These are phyloP conservation scores for Lasiurus cinereus DNA, from an alignment of 2,113 vertebrate genomes.

Conservation along the genomic window DNA sequence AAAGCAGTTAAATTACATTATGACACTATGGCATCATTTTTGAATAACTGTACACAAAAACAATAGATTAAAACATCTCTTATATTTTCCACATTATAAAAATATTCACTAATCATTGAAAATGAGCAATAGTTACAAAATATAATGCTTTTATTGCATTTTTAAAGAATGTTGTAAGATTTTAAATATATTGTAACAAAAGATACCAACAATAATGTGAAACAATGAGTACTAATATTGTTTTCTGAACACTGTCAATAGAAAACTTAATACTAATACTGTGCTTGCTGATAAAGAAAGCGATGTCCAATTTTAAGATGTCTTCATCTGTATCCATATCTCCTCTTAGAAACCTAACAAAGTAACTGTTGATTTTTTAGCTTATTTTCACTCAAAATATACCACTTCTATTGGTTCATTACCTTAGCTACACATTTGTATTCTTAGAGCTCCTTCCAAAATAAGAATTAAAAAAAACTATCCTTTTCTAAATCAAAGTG, in stretches of 20 bases:
- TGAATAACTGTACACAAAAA: neutral
- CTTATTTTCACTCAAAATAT: slow-evolving; percentile 32
- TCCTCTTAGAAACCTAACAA: neutral
- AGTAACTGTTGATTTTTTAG: neutral
- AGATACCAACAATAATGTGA: neutral
- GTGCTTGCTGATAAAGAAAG: neutral
- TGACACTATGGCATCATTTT: neutral
- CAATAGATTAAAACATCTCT: neutral
- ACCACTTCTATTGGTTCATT: slow-evolving; percentile 17
- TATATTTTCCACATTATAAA: neutral
- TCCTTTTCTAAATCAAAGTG: neutral
- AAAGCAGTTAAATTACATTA: neutral
- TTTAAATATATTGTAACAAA: slow-evolving; percentile 27
- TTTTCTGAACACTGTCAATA: neutral
- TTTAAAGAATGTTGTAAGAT: neutral
- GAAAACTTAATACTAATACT: neutral
- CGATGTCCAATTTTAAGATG: neutral
- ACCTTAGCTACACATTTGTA: neutral
- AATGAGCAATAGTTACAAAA: neutral
- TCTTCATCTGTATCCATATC: neutral
- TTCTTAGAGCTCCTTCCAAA: slow-evolving; percentile 27
- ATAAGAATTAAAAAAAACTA: neutral
- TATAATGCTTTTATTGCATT: neutral
- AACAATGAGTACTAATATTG: neutral
- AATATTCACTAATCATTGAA: neutral